These are phyloP conservation scores for Hexactinellida sp. DNA, from an alignment of 37 sponge, comb jelly and placozoan species.

Conservation along the genomic window DNA sequence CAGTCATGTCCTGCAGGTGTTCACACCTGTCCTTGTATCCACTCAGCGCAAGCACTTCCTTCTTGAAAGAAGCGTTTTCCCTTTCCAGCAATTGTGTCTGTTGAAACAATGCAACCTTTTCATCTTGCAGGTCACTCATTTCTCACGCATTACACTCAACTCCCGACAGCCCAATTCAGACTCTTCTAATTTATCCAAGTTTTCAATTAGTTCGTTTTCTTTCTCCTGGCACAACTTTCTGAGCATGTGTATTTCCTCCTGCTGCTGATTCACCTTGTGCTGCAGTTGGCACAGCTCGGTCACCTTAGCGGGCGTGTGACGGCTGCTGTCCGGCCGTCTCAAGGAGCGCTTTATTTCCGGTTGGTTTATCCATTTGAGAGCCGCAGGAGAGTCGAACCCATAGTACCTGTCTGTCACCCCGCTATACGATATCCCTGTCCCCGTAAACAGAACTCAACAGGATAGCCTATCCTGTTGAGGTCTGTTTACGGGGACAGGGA, in stretches of 20 bases:
- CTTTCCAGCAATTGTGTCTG: neutral
- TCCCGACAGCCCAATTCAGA: neutral
- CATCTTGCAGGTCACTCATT: neutral
- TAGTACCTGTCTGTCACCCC: neutral
- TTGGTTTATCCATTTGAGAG: conserved; percentile 1
- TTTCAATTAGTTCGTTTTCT: neutral
- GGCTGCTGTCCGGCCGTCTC: neutral
- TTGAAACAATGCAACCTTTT: neutral
- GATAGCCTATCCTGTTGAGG: neutral
- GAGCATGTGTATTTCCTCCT: neutral
- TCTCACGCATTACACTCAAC: neutral
- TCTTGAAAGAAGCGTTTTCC: neutral
- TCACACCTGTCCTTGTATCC: neutral
- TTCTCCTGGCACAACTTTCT: neutral
- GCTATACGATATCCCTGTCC: no score
- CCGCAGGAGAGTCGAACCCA: conserved; percentile 8
- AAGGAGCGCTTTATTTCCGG: neutral
- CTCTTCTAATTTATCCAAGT: neutral
- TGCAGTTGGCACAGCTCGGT: neutral
- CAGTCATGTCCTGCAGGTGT: neutral
- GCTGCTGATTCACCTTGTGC: neutral
- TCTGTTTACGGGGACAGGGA: neutral
- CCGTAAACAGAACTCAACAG: no score
- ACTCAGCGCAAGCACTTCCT: neutral
- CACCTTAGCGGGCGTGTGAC: neutral